Conservation (phyloP, 1,140 invertebrate species). For the Tetramorium parvispinum region DNA sequence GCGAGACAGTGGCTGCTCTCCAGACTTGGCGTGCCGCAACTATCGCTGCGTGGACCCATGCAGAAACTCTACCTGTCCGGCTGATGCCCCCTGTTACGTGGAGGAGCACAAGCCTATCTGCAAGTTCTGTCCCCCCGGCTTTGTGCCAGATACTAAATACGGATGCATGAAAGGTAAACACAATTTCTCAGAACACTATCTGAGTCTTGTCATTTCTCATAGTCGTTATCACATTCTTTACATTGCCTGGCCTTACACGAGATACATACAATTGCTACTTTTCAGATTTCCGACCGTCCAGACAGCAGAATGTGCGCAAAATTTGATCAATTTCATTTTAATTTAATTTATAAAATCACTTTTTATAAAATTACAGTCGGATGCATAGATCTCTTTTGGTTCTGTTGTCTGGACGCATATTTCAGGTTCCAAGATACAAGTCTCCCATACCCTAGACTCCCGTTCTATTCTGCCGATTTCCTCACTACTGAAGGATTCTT, state of each 20-base stretch:
- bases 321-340: background rate
- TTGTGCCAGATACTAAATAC: conserved; percentile 94
- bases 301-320: conserved; percentile 52
- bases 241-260: conserved; percentile 67
- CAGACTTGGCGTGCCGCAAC: conserved; percentile 93
- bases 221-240: conserved; percentile 58
- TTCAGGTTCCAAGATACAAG: conserved; percentile 70
- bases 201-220: conserved; percentile 61
- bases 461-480: conserved; percentile 61
- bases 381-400: conserved; percentile 17
- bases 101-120: conserved; percentile 96
- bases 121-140: conserved; percentile 97
- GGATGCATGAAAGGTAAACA: conserved; percentile 97
- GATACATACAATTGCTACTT: conserved; percentile 71
- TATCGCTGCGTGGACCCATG: conserved; percentile 97
- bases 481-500: conserved; percentile 74
- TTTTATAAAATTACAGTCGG: background rate
- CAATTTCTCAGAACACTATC: conserved; percentile 78
- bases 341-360: background rate
- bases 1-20: conserved; percentile 94
- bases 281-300: conserved; percentile 68
- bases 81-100: conserved; percentile 94
- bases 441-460: conserved; percentile 54
- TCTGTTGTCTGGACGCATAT: conserved; percentile 66
- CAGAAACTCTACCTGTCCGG: conserved; percentile 91